A percentile compares a stretch with the other conserved stretches of the same genome.
phyloP scores from a whole-genome alignment of 92 coral and sea anemone species.

The Metridium senile region DNA sequence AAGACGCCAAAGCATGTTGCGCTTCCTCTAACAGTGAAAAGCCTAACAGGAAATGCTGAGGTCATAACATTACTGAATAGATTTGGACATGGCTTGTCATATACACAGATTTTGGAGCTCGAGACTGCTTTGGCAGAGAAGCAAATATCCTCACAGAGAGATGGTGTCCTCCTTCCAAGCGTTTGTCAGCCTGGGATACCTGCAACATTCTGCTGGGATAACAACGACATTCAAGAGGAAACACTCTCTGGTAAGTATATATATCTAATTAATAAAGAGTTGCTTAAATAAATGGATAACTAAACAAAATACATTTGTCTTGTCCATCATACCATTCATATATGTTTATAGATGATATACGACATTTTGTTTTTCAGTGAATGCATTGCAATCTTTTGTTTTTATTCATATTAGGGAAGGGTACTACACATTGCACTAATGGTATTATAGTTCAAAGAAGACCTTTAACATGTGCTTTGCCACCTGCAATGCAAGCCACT shows the following conservation, averaged over 20 bases:
- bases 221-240: constrained; percentile 65
- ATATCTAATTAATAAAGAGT: not conserved
- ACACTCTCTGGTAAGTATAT: constrained; percentile 47
- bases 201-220: constrained; percentile 67
- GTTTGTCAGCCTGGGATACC: constrained; percentile 41
- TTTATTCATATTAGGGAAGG: constrained; percentile 3
- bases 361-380: too few relatives aligned
- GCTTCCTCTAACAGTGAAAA: constrained; percentile 57
- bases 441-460: constrained; percentile 46
- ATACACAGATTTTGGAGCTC: constrained; percentile 54
- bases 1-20: constrained; percentile 50
- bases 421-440: constrained; percentile 58
- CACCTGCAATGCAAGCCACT: constrained; percentile 35
- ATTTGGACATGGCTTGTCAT: constrained; percentile 59
- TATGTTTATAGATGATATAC: too few relatives aligned
- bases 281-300: not conserved
- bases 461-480: constrained; percentile 26
- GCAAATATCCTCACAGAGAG: constrained; percentile 40
- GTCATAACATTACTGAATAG: constrained; percentile 51
- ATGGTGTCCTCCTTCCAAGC: constrained; percentile 49
- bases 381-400: too few relatives aligned
- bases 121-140: constrained; percentile 66
- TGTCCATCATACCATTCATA: too few relatives aligned
- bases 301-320: too few relatives aligned
- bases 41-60: constrained; percentile 56